phyloP scores from a whole-genome alignment of 1,140 invertebrate species.

The Drosophila navojoa region DNA sequence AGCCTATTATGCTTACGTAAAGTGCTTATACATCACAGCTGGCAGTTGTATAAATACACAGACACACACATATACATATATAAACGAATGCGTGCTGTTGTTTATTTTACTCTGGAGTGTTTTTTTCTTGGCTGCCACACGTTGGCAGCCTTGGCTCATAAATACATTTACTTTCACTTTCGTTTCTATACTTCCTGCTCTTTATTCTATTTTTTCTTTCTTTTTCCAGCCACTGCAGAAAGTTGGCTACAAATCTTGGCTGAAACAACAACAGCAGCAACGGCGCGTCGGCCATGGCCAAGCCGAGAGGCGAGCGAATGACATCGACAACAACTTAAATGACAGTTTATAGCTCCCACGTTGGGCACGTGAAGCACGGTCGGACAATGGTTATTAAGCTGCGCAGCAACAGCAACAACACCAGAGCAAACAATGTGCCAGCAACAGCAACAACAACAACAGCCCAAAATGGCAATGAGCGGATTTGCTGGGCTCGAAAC shows the following conservation, averaged over 20 bases:
- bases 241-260: conserved; percentile 69
- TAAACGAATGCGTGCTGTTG: conserved; percentile 33
- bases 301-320: conserved; percentile 57
- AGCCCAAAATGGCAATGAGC: conserved; percentile 73
- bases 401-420: conserved; percentile 30
- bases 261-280: conserved; percentile 49
- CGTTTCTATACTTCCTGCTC: neutral
- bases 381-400: conserved; percentile 77
- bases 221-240: conserved; percentile 33
- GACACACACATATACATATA: neutral
- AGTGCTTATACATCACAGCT: conserved; percentile 19
- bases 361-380: conserved; percentile 58
- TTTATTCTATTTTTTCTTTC: conserved; percentile 44
- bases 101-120: conserved; percentile 77
- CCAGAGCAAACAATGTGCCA: conserved; percentile 27
- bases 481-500: conserved; percentile 73
- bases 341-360: conserved; percentile 81
- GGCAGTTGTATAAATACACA: conserved; percentile 13
- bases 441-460: conserved; percentile 23
- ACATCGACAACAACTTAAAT: conserved; percentile 82
- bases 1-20: conserved; percentile 33
- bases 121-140: conserved; percentile 54
- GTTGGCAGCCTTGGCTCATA: conserved; percentile 56
- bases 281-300: conserved; percentile 5
- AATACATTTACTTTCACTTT: conserved; percentile 80